Conservation (phyloP, 2,888 invertebrate species). For the Apodemia mormo region DNA sequence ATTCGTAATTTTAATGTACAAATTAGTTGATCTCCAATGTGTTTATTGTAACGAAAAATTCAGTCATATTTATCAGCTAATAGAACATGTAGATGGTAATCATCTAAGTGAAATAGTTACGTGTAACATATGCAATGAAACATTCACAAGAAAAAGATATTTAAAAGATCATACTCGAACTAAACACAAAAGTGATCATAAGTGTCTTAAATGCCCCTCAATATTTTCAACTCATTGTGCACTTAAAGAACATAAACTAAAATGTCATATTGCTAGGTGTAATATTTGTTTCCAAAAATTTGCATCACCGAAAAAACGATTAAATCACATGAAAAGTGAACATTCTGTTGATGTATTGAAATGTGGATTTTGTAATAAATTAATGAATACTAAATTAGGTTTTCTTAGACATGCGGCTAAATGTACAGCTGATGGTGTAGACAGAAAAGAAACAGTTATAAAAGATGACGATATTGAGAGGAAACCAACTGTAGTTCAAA, state of each 20-base stretch:
- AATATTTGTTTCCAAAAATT: constrained; percentile 62
- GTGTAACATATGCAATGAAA: constrained; percentile 53
- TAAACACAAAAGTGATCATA: constrained; percentile 52
- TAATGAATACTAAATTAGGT: constrained; percentile 54
- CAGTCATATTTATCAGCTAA: constrained; percentile 50
- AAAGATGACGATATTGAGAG: constrained; percentile 42
- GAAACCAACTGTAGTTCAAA: constrained; percentile 48
- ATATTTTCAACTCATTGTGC: constrained; percentile 47
- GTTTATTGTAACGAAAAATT: constrained; percentile 52
- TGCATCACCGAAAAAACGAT: constrained; percentile 48
- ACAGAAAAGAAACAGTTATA: constrained; percentile 34
- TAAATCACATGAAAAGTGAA: constrained; percentile 59
- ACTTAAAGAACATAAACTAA: constrained; percentile 53
- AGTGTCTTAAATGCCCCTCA: constrained; percentile 52
- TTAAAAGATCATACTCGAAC: constrained; percentile 52
- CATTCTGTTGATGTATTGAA: constrained; percentile 48
- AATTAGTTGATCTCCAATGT: constrained; percentile 59
- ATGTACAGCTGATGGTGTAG: constrained; percentile 43
- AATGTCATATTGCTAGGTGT: constrained; percentile 56
- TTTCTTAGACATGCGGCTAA: constrained; percentile 57
- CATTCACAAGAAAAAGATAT: constrained; percentile 58
- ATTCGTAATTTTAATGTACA: constrained; percentile 49
- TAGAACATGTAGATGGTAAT: constrained; percentile 55
- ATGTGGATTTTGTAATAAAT: constrained; percentile 59
- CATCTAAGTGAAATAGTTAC: constrained; percentile 52